phyloP scores from a whole-genome alignment of 2,113 vertebrate genomes.

The Parotia lawesii region DNA sequence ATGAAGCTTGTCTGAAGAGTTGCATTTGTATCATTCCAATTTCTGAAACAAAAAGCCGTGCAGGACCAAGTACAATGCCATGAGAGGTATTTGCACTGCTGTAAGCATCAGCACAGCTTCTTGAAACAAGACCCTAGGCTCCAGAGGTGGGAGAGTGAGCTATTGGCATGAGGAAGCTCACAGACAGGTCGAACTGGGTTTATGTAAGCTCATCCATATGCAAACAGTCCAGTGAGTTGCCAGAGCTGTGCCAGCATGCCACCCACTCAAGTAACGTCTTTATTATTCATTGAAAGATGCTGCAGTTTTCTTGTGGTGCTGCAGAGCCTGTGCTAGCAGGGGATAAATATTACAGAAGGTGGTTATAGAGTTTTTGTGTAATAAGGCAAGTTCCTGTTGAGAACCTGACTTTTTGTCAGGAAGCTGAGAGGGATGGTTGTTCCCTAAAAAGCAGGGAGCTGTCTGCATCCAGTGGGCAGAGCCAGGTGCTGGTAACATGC shows the following conservation, averaged over 20 bases:
- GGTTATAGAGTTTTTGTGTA: background rate
- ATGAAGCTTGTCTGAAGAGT: background rate
- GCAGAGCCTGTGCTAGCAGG: background rate
- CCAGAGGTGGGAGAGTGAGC: background rate
- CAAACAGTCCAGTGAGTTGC: constrained; percentile 45
- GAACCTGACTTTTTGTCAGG: background rate
- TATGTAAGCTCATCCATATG: constrained; percentile 56
- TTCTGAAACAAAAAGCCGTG: background rate
- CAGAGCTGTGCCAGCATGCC: constrained; percentile 32
- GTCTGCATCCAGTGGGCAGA: background rate
- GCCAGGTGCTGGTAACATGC: background rate
- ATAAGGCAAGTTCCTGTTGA: background rate
- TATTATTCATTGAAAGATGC: constrained; percentile 49
- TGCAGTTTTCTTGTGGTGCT: background rate
- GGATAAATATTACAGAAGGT: background rate
- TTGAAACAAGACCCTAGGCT: background rate
- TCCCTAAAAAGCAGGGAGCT: background rate
- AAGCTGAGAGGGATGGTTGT: background rate
- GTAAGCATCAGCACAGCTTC: background rate
- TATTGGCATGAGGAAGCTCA: background rate
- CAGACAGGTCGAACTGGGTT: background rate
- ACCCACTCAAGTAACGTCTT: constrained; percentile 33
- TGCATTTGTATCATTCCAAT: background rate
- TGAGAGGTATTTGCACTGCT: background rate
- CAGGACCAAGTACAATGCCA: background rate